Evolutionary conservation across 2,113 vertebrate species (phyloP).

Genomic region (Barbus barbus): DNA sequence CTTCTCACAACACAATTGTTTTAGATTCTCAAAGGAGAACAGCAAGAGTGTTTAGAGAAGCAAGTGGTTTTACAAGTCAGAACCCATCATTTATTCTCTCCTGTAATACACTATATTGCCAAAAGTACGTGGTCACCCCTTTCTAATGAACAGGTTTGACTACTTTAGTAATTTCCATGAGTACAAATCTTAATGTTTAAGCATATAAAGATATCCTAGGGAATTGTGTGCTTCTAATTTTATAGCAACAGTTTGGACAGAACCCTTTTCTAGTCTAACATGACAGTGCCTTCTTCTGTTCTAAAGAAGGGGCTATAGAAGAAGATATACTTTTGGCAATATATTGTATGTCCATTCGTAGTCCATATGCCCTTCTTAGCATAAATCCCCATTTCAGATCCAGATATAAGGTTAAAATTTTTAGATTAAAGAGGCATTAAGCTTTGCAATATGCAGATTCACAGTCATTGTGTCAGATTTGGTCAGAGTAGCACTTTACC

Average conservation of each 20-base stretch:
- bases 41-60: slow-evolving; percentile 2
- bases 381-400: slow-evolving; percentile 10
- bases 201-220: too few species aligned
- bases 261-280: too few species aligned
- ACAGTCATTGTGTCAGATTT: slow-evolving; percentile 34
- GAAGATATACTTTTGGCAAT: too few species aligned
- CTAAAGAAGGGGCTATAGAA: too few species aligned
- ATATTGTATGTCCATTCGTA: neutral
- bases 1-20: slow-evolving; percentile 3
- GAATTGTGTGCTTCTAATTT: too few species aligned
- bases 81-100: slow-evolving; percentile 25
- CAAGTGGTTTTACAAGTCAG: slow-evolving; percentile 38
- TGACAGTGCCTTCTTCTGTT: too few species aligned
- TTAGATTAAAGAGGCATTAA: slow-evolving; percentile 29
- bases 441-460: slow-evolving; percentile 17
- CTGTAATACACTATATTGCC: too few species aligned
- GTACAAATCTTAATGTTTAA: too few species aligned
- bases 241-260: too few species aligned
- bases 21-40: slow-evolving; percentile 18
- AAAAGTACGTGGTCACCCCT: too few species aligned
- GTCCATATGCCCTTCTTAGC: neutral
- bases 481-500: slow-evolving; percentile 28
- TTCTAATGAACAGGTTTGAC: too few species aligned
- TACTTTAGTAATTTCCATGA: too few species aligned
- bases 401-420: neutral